Percentiles rank a stretch among this genome's conserved stretches.
phyloP scores from a whole-genome alignment of 2,888 invertebrate species.

The Lasius platythorax region DNA sequence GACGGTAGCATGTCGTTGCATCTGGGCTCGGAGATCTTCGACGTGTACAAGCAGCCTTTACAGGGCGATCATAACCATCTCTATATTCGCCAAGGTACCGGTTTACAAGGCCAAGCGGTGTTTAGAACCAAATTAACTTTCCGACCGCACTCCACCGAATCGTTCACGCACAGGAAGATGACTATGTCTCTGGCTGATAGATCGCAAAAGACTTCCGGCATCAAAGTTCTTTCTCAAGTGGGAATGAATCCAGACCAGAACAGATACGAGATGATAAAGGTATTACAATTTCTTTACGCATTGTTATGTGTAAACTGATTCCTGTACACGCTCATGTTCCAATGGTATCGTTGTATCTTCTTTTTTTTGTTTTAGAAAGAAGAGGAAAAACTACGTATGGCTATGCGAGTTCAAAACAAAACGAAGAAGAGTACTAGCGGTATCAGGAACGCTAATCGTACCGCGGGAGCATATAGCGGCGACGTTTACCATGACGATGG shows the following conservation, averaged over 20 bases:
- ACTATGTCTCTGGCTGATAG: slow-evolving; percentile 98
- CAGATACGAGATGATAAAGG: slow-evolving; percentile 96
- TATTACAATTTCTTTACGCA: slow-evolving; percentile 79
- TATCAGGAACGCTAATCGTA: slow-evolving; percentile 85
- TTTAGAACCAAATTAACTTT: slow-evolving; percentile 98
- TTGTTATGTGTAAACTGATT: not conserved
- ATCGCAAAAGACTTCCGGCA: slow-evolving; percentile 96
- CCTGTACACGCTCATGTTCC: not conserved
- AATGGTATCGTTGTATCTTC: slow-evolving; percentile 7
- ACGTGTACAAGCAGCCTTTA: slow-evolving; percentile 97
- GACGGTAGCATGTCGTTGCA: slow-evolving; percentile 99
- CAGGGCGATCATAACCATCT: slow-evolving; percentile 99
- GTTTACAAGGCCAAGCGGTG: slow-evolving; percentile 98
- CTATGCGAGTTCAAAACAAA: slow-evolving; percentile 91
- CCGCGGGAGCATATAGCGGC: slow-evolving; percentile 86
- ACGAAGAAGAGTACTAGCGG: slow-evolving; percentile 87
- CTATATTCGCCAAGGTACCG: slow-evolving; percentile 98
- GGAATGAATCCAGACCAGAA: slow-evolving; percentile 98
- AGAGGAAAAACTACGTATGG: slow-evolving; percentile 97
- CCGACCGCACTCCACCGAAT: slow-evolving; percentile 99
- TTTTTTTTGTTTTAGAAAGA: slow-evolving; percentile 90
- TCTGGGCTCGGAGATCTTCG: slow-evolving; percentile 98
- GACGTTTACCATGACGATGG: slow-evolving; percentile 91
- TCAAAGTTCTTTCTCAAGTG: slow-evolving; percentile 97
- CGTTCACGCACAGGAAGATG: slow-evolving; percentile 99